Evolutionary conservation across 2,888 invertebrate genomes (phyloP), one percentile per base, ranked within the genome.

Genomic region (Drosophila pseudotakahashii): DNA sequence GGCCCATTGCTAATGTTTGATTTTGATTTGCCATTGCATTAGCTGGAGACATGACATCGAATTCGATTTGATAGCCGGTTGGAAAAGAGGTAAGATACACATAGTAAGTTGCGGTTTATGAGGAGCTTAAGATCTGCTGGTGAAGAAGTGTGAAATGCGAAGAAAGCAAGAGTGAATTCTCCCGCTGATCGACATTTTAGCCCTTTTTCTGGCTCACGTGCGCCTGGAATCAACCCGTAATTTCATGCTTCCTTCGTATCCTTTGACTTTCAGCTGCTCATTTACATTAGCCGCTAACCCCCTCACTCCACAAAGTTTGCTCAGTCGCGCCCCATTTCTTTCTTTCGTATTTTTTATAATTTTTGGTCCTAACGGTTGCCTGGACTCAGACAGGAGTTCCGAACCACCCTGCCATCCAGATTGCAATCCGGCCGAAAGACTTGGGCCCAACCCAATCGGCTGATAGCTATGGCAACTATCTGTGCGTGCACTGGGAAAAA

Each of bases 401-500:
- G 61, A 67, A 55, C 76, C 53, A 76, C 77, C 77, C 68, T 66
- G 58, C 62, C 45, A 71, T 47, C 19, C 45, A 72, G 41, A 72
- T 47, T 72, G 62, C 26, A 36, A 62, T 60, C 61, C 48, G 58
- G 32, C 48, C 30, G 36, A 34, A 41, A 41, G 58, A 32, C 58
- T 41, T 59, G 42, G 60, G 59, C 63, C 55, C 72, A 60, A 69
- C 51, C 39, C 58, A 60, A 71, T 47, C 53, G 64, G 41, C 48
- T 32, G 55, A 73, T 74, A 54, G 59, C 69, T 85, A 81, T 81
- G 88, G 83, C 79, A 88, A 88, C 81, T 81, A 88, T 88, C 85
- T 81, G 45, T 64, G 14, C 48, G 19, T 69, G 13, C 62, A 63
- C 48, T n/a, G 23, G 4, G 32, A 41, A 41, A 23, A 47, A 45